phyloP scores from a whole-genome alignment of 2,113 vertebrate genomes.

The Perca schrenkii region DNA sequence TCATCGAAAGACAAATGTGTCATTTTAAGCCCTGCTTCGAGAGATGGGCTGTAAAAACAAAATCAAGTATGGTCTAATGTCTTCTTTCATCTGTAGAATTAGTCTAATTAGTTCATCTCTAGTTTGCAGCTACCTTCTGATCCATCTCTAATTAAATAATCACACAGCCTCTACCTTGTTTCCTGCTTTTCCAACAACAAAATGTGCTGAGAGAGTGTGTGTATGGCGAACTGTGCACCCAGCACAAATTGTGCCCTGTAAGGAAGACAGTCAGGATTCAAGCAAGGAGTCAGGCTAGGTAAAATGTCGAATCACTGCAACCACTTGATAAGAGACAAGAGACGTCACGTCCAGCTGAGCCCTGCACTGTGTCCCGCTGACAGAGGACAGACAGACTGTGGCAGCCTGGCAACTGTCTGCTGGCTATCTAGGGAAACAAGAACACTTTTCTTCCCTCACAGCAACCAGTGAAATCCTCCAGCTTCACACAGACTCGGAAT shows the following conservation, averaged over 20 bases:
- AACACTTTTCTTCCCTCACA: constrained; percentile 49
- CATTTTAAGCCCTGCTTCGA: not conserved
- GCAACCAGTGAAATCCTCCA: constrained; percentile 35
- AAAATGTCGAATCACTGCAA: constrained; percentile 72
- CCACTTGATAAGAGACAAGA: constrained; percentile 48
- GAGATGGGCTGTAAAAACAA: not conserved
- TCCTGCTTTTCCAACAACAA: constrained; percentile 39
- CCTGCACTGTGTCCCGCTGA: constrained; percentile 53
- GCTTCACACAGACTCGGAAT: constrained; percentile 37
- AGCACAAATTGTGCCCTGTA: constrained; percentile 48
- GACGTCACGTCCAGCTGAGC: constrained; percentile 62
- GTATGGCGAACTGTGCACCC: constrained; percentile 19
- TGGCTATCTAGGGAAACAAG: constrained; percentile 53
- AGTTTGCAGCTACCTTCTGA: not conserved
- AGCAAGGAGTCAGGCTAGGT: constrained; percentile 2
- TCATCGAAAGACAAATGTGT: constrained; percentile 9
- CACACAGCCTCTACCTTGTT: not conserved
- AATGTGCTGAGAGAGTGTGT: constrained; percentile 48
- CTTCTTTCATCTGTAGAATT: not conserved
- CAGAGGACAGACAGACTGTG: constrained; percentile 49
- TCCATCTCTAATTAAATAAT: constrained; percentile 30
- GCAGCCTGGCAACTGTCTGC: constrained; percentile 44
- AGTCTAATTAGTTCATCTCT: not conserved
- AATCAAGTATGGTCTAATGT: not conserved
- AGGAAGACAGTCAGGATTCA: constrained; percentile 27